These are phyloP conservation scores for Octomys mimax DNA, from an alignment of 2,797 vertebrate species.

Conservation along the genomic window DNA sequence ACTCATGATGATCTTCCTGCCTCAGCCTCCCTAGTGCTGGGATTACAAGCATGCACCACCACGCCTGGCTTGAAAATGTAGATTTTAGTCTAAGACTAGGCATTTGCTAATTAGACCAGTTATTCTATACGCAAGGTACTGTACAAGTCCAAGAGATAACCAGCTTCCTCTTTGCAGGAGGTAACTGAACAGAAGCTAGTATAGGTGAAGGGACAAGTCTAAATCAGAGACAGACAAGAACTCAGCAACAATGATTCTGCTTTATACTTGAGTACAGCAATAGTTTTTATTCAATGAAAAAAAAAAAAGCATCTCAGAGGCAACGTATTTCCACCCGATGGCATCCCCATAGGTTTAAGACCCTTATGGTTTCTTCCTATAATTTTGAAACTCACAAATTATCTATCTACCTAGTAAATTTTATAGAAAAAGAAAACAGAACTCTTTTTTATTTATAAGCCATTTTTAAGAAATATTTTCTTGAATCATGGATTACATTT, in stretches of 20 bases:
- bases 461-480: constrained; percentile 52
- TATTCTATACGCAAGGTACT: background rate
- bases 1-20: too few relatives aligned
- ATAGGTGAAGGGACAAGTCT: background rate
- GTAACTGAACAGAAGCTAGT: background rate
- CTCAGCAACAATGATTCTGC: background rate
- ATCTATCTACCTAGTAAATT: background rate
- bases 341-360: background rate
- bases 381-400: constrained; percentile 9
- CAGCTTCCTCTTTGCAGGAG: background rate
- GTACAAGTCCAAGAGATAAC: background rate
- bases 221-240: background rate
- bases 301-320: background rate
- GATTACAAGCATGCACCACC: too few relatives aligned
- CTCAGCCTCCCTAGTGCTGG: too few relatives aligned
- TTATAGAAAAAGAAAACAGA: constrained; percentile 55
- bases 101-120: constrained; percentile 28
- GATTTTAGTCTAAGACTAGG: constrained; percentile 2
- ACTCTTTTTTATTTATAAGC: constrained; percentile 22
- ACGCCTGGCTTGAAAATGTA: background rate
- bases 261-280: background rate
- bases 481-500: constrained; percentile 75
- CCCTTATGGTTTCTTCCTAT: background rate
- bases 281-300: background rate
- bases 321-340: background rate